Base-by-base conservation (phyloP, 2,888 invertebrate genomes). In the Aelia acuminata region DNA sequence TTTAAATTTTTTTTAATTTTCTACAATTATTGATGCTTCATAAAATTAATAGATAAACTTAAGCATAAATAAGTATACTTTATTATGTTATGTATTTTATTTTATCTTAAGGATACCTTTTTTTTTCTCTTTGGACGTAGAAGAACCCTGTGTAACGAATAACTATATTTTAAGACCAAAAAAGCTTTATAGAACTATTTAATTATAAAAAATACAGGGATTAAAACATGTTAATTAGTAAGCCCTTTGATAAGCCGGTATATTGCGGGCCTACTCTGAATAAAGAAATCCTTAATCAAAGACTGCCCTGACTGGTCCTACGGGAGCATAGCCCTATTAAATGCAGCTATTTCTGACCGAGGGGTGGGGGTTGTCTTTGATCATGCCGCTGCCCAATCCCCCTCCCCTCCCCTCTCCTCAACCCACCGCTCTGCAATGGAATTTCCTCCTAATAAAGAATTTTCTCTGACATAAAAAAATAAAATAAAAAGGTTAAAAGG, bases 211-310 rank as follows among this genome's bases (percentile, higher is more conserved):
- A 11, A 22, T 57, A 39, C 39, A 70, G 8, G 20, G 39, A 80
- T 80, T 43, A 80, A 80, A 43, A 1, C 39, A 15, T 80, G 39
- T 80, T 80, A 80, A 80, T 80, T 47, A 80, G n/a, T 11, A 43
- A 43, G 13, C 39, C 13, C n/a, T 80, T 80, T 80, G 13, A 80
- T 43, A 47, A 80, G 43, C 15, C n/a, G 43, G 43, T 43, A n/a
- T 80, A 80, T 43, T 80, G 43, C 10, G n/a, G 43, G 43, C n/a
- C 80, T 11, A 80, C 43, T 43, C n/a, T 20, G 43, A 10, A 80
- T n/a, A 80, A 80, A 80, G 80, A 80, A 80, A 47, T n/a, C n/a
- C 80, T 80, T 80, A 80, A 80, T 80, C 80, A 80, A 80, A 80
- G n/a, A 43, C 20, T 8, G 80, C 80, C 35, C 3, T 39, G 75